phyloP scores from a whole-genome alignment of 2,797 vertebrate species.

The Brotogeris chrysoptera region DNA sequence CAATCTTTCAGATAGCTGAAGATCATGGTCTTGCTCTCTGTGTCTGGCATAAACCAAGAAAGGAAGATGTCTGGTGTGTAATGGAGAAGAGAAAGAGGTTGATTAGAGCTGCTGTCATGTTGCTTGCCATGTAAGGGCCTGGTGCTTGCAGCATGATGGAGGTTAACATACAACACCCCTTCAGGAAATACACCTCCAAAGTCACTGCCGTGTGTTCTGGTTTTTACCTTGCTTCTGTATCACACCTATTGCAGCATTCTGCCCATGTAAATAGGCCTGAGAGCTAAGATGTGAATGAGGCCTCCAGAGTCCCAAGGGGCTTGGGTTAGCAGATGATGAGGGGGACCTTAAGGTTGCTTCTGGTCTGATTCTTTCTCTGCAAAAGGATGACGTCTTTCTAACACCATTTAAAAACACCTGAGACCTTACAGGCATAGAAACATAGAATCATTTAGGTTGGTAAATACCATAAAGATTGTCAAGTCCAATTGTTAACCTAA shows the following conservation, averaged over 20 bases:
- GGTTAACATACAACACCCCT: not conserved
- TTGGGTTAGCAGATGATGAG: not conserved
- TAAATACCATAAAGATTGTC: fast-evolving
- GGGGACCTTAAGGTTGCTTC: not conserved
- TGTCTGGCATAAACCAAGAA: not conserved
- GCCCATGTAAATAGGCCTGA: not conserved
- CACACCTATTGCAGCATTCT: not conserved
- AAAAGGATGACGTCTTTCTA: not conserved
- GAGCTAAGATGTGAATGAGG: not conserved
- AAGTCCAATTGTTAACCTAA: fast-evolving
- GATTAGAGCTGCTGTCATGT: not conserved
- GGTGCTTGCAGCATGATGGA: not conserved
- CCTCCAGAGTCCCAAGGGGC: not conserved
- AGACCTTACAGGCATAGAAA: not conserved
- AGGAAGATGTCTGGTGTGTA: not conserved
- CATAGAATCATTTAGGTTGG: not conserved
- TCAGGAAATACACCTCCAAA: not conserved
- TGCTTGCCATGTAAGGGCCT: not conserved
- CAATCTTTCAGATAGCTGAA: not conserved
- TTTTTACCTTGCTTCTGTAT: not conserved
- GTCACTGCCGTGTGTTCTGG: not conserved
- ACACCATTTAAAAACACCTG: not conserved
- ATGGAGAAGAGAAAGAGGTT: not conserved
- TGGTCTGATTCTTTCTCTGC: not conserved
- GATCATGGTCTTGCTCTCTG: not conserved